phyloP scores from a whole-genome alignment of 1,140 invertebrate genomes.

The Bombyx mandarina region DNA sequence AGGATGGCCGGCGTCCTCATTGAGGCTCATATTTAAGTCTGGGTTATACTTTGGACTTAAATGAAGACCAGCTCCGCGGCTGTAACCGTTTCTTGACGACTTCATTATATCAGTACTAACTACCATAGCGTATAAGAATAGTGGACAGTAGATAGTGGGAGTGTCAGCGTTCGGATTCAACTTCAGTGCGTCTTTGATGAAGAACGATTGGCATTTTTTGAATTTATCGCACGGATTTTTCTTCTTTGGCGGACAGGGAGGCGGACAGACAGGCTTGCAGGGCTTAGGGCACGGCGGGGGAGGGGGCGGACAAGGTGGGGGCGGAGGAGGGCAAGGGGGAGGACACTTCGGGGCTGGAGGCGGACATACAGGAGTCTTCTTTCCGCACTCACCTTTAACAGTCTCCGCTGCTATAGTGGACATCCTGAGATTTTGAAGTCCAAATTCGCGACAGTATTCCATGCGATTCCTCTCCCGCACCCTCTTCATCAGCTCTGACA shows the following conservation, averaged over 20 bases:
- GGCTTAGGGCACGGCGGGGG: constrained; percentile 15
- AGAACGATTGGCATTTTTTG: constrained; percentile 1
- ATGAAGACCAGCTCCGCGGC: too few relatives aligned
- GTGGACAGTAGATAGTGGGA: too few relatives aligned
- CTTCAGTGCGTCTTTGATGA: constrained; percentile 9
- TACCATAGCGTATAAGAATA: too few relatives aligned
- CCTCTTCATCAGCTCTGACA: constrained; percentile 29
- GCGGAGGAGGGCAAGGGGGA: constrained; percentile 9
- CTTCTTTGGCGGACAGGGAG: constrained; percentile 5
- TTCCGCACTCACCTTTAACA: constrained; percentile 12
- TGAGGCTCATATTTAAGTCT: neutral
- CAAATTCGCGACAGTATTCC: constrained; percentile 17
- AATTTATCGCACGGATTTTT: constrained; percentile 15
- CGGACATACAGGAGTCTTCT: constrained; percentile 12
- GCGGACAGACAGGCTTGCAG: constrained; percentile 19
- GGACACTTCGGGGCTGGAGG: constrained; percentile 14
- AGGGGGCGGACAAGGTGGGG: constrained; percentile 7
- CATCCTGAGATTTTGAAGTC: neutral
- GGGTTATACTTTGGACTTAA: too few relatives aligned
- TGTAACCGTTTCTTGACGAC: too few relatives aligned
- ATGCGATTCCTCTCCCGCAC: constrained; percentile 26
- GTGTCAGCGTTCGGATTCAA: neutral
- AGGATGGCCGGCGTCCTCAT: neutral
- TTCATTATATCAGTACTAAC: too few relatives aligned
- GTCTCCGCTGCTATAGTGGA: constrained; percentile 11